Evolutionary conservation across 2,113 vertebrate genomes (phyloP).

Genomic region (Heteronetta atricapilla): DNA sequence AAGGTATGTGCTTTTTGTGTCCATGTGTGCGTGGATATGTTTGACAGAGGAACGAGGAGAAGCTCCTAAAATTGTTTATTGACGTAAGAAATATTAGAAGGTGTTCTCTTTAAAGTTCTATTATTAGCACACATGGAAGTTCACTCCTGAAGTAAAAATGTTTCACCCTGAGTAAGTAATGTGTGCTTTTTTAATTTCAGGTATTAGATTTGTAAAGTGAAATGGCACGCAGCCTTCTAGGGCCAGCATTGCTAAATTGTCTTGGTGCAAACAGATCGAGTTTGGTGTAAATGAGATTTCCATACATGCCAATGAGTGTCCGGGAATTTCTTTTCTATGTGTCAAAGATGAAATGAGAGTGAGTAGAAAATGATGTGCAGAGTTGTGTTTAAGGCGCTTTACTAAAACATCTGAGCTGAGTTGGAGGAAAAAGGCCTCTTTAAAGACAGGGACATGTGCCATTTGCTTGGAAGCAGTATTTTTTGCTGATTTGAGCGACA

Average conservation of each 20-base stretch:
- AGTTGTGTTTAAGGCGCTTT: neutral
- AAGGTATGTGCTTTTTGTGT: neutral
- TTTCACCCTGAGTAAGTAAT: neutral
- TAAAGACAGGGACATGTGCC: neutral
- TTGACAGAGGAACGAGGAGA: neutral
- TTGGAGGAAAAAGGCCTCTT: neutral
- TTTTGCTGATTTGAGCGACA: neutral
- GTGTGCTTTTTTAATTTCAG: neutral
- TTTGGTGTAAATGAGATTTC: neutral
- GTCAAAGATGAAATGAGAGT: neutral
- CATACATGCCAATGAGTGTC: accelerated
- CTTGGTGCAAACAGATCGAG: neutral
- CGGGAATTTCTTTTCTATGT: neutral
- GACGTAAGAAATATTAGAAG: neutral
- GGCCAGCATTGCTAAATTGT: neutral
- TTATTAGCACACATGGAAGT: neutral
- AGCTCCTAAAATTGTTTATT: neutral
- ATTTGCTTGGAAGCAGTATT: accelerated
- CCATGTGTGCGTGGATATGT: neutral
- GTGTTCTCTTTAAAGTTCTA: neutral
- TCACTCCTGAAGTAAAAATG: neutral
- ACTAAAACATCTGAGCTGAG: neutral
- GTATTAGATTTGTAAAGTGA: neutral
- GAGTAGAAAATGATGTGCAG: neutral
- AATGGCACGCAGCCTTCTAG: neutral